Base-by-base conservation (phyloP, 2,888 invertebrate species). In the Thereva unica region DNA sequence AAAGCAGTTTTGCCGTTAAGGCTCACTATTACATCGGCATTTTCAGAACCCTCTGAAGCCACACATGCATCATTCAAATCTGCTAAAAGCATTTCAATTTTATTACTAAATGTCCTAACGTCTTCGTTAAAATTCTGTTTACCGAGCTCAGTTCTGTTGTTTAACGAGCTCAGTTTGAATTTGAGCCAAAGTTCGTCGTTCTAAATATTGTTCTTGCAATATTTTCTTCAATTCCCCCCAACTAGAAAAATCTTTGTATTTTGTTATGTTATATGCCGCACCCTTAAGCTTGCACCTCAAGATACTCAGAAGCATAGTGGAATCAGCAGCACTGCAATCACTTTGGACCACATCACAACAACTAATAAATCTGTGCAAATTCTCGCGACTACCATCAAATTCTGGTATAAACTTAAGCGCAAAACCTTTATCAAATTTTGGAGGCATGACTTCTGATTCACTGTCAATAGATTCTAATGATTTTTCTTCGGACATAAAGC, bases 31-130 rank as follows among this genome's bases (percentile, higher is more conserved):
- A 9, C 7, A 5, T 34, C 40, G n/a, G 67, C 45, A 7, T 7
- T n/a, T 34, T 45, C 40, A 9, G 35, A 9, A 6, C 64, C 67
- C 42, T 52, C 63, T 5, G 9, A n/a, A 34, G 23, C 42, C 10
- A 52, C 42, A 44, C 52, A 63, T 0, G 52, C 52, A 7, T 63
- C 63, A 35, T 63, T 63, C 5, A 63, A 35, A 9, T 63, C 63
- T 1, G 52, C 1, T 10, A 63, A 8, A 2, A 63, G 8, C 10
- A 42, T 63, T 52, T 63, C 63, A 2, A 52, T 10, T 3, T 37
- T 38, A 4, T 52, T 63, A 5, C 35, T 37, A 35, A 35, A 63
- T 2, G 4, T 47, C 37, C 40, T 41, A 4, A 57, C 57, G n/a
- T 23, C 23, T 23, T 23, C 23, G 2, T 23, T 23, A 23, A 23